Conservation (phyloP, 53 echinoderm and acorn worm species). For the Crossaster papposus region DNA sequence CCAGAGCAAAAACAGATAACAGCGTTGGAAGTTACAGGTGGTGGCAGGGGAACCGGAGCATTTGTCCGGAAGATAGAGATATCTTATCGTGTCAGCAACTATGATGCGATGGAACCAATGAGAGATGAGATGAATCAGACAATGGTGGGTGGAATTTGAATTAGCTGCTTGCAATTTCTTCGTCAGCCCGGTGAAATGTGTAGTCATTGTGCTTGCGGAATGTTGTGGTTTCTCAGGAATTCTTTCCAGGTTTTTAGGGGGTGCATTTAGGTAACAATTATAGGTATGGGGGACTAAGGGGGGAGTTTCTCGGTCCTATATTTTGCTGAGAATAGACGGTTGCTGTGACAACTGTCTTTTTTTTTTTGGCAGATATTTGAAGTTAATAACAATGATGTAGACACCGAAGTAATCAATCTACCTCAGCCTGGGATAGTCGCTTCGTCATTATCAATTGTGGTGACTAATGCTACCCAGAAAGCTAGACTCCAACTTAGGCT, state of each 20-base stretch:
- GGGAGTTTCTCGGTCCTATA: too few relatives aligned
- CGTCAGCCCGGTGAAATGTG: too few relatives aligned
- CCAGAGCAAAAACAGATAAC: conserved; percentile 7
- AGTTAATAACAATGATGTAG: not conserved
- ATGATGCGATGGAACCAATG: not conserved
- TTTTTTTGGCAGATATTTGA: not conserved
- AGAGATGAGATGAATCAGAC: not conserved
- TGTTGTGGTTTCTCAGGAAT: too few relatives aligned
- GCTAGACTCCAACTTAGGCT: not conserved
- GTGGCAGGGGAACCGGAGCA: not conserved
- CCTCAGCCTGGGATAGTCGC: conserved; percentile 13
- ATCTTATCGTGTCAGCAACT: conserved; percentile 20
- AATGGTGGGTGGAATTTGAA: not conserved
- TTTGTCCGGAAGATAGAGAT: not conserved
- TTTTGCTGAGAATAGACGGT: too few relatives aligned
- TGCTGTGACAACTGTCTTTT: not conserved
- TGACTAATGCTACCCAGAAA: not conserved
- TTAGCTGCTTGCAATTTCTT: not conserved
- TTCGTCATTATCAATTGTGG: not conserved
- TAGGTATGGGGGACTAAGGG: too few relatives aligned
- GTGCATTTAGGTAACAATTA: too few relatives aligned
- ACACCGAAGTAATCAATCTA: not conserved
- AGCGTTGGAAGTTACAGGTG: not conserved
- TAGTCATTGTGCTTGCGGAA: too few relatives aligned
- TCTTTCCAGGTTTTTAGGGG: too few relatives aligned